These are phyloP conservation scores for Volucella bombylans DNA, from an alignment of 2,888 invertebrate species.

Conservation along the genomic window DNA sequence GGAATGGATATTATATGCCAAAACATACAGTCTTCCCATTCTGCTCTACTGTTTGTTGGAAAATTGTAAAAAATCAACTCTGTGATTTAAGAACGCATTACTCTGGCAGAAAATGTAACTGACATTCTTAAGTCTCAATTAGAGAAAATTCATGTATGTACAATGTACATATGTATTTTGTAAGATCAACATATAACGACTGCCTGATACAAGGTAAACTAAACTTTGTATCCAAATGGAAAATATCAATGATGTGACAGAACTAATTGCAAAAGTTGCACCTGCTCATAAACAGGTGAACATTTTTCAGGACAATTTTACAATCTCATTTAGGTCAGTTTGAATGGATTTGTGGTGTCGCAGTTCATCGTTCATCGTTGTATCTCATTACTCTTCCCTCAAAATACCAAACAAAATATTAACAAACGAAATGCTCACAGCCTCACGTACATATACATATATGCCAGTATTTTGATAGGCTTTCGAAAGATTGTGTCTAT, in stretches of 20 bases:
- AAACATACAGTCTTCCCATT: constrained; percentile 22
- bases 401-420: no score
- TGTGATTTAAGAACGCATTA: constrained; percentile 32
- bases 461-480: no score
- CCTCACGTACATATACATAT: no score
- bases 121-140: constrained; percentile 40
- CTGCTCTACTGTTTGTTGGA: background rate
- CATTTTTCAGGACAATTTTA: no score
- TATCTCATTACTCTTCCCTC: no score
- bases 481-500: no score
- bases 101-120: constrained; percentile 32
- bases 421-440: no score
- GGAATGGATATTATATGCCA: constrained; percentile 31
- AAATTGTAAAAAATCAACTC: constrained; percentile 51
- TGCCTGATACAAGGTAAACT: constrained; percentile 40
- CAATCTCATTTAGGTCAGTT: no score
- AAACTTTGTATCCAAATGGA: constrained; percentile 32
- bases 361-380: no score
- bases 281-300: no score
- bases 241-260: constrained; percentile 23
- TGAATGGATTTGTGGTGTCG: no score
- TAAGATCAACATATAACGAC: constrained; percentile 40
- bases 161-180: no score
- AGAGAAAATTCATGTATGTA: background rate
- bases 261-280: background rate